Base-by-base conservation (phyloP, 1,140 invertebrate species). In the Propsilocerus akamusi region DNA sequence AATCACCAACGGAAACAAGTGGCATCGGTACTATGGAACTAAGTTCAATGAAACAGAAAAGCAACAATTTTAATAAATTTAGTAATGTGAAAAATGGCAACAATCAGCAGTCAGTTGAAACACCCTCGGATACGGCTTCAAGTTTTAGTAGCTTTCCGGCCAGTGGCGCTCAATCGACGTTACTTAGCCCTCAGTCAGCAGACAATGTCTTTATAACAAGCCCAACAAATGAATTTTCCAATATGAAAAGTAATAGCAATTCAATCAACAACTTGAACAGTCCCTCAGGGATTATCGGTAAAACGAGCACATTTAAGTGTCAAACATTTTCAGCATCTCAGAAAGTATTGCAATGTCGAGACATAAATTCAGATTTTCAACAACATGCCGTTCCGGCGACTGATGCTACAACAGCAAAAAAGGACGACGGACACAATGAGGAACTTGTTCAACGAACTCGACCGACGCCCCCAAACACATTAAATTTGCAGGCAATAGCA, bases 401-500 rank as follows among this genome's bases (percentile, higher is more conserved):
- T 28, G 5, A 22, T 24, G 11, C 25, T 14, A n/a, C 20, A 47
- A 23, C 24, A 50, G 46, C 30, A 47, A 47, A 14, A 25, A 5
- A 50, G 23, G 54, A 53, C 10, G 46, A 53, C 41, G 52, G 46
- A 25, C 37, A 48, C 11, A 47, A 20, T 28, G 12, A 23, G 12
- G 8, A 50, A 22, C 68, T 68, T 52, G 56, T 75, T 34, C 67
- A 78, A 59, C 77, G 77, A 30, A 77, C 78, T n/a, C 70, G 83
- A 57, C 83, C 83, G 0, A 83, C 82, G 51, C 81, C 83, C 53
- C 84, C 84, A 5, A 86, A 86, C 59, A 86, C 84, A 14, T 65
- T 87, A 52, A 86, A 85, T 67, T 70, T 87, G n/a, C n/a, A n/a
- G 49, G 74, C 60, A 22, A 49, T 49, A 24, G 20, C 34, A 8